These are phyloP conservation scores for Mycetomoellerius zeteki DNA, from an alignment of 1,140 invertebrate genomes.

Conservation along the genomic window DNA sequence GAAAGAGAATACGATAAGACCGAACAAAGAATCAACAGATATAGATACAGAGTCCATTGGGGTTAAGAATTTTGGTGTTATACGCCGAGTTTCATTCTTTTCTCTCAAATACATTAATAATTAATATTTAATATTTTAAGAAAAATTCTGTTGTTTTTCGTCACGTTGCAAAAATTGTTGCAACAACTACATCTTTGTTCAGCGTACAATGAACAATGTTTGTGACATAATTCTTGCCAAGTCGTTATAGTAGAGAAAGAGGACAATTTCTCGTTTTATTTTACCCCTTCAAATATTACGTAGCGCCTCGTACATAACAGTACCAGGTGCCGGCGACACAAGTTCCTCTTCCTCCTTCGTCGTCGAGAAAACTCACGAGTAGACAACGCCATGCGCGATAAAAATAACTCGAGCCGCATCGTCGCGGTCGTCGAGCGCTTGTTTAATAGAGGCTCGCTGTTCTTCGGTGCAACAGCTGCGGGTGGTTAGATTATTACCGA, in stretches of 20 bases:
- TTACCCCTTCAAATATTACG: neutral
- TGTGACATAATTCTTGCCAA: neutral
- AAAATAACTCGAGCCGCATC: constrained; percentile 49
- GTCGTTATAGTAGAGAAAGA: neutral
- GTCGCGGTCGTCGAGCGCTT: constrained; percentile 40
- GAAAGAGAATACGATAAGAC: too few relatives aligned
- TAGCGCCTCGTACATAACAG: constrained; percentile 7
- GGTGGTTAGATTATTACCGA: constrained; percentile 59
- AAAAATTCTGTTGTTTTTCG: neutral
- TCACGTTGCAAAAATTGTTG: neutral
- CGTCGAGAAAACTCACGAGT: constrained; percentile 64
- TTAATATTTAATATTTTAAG: neutral
- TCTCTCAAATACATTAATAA: neutral
- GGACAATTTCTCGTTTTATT: constrained; percentile 6
- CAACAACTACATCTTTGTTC: neutral
- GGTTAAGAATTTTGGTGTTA: too few relatives aligned
- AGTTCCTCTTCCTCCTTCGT: constrained; percentile 31
- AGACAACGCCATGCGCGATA: constrained; percentile 43
- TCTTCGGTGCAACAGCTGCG: constrained; percentile 41
- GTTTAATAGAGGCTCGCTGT: constrained; percentile 49
- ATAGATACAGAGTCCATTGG: too few relatives aligned
- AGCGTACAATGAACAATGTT: neutral
- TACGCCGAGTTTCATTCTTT: neutral
- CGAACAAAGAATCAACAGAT: too few relatives aligned
- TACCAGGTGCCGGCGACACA: constrained; percentile 21